Conservation (phyloP, 2,888 invertebrate species). For the Arctia plantaginis region DNA sequence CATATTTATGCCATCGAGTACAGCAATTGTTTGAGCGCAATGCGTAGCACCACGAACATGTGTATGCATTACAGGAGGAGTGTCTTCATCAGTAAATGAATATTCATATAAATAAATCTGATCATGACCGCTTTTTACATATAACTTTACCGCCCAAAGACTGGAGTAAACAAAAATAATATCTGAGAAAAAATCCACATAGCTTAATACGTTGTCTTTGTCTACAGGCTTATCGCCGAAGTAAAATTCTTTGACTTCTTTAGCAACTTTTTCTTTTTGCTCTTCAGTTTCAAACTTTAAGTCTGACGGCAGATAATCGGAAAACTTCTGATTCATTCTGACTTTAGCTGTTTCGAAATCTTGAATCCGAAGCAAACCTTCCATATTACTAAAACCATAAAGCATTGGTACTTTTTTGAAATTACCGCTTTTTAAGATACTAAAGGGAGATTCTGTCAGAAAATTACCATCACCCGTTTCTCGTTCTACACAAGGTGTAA, state of each 20-base stretch:
- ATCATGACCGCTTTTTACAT: too few species aligned
- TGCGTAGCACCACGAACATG: conserved; percentile 54
- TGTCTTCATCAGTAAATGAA: too few species aligned
- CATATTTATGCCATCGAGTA: conserved; percentile 31
- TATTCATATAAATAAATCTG: too few species aligned
- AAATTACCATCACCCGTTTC: neutral
- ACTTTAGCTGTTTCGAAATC: too few species aligned
- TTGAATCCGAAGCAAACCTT: too few species aligned
- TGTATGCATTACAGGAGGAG: too few species aligned
- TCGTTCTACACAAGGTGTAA: conserved; percentile 12
- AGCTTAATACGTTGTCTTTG: conserved; percentile 48
- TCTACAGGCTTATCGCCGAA: conserved; percentile 54
- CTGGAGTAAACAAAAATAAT: conserved; percentile 48
- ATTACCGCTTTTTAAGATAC: too few species aligned
- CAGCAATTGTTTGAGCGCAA: conserved; percentile 50
- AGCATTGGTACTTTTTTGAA: too few species aligned
- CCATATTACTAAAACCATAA: too few species aligned
- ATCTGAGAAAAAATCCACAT: conserved; percentile 59
- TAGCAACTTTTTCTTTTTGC: conserved; percentile 44
- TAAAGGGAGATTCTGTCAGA: neutral
- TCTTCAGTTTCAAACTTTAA: neutral
- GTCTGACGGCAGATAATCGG: neutral
- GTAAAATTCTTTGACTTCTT: conserved; percentile 58
- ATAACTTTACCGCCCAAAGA: too few species aligned
- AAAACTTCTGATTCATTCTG: neutral